Percentiles rank a stretch among this genome's conserved stretches.
Conservation (phyloP, 2,797 vertebrate genomes). For the Danio kyathit region DNA sequence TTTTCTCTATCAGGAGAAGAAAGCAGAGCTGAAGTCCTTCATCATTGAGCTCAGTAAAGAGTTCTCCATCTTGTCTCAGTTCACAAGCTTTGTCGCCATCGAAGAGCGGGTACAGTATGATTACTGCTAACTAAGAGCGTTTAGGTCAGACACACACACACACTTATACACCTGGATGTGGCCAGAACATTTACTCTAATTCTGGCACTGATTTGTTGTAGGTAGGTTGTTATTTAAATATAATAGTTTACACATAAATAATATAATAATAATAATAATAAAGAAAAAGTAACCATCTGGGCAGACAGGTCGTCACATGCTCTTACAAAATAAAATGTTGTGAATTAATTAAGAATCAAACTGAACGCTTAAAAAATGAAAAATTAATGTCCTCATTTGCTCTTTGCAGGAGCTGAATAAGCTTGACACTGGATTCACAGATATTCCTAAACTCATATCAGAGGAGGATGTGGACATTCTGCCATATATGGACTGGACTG, state of each 20-base stretch:
- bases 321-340: neutral
- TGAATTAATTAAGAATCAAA: no score
- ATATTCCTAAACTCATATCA: constrained; percentile 78
- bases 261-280: neutral
- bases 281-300: neutral
- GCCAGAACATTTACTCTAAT: no score
- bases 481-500: constrained; percentile 81
- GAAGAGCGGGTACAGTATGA: constrained; percentile 90
- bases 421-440: constrained; percentile 69
- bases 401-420: constrained; percentile 73
- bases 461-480: constrained; percentile 87
- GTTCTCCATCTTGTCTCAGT: constrained; percentile 87
- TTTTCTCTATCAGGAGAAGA: constrained; percentile 80
- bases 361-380: no score
- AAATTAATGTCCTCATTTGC: neutral
- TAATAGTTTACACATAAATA: neutral
- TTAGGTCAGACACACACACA: no score
- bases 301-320: no score
- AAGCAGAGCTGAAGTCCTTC: constrained; percentile 82
- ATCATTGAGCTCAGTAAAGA: constrained; percentile 87
- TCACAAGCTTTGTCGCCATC: constrained; percentile 90
- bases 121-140: constrained; percentile 19
- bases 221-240: no score
- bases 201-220: no score
- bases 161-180: no score